Evolutionary conservation across 1,140 invertebrate species (phyloP).

Genomic region (Megalopta genalis): DNA sequence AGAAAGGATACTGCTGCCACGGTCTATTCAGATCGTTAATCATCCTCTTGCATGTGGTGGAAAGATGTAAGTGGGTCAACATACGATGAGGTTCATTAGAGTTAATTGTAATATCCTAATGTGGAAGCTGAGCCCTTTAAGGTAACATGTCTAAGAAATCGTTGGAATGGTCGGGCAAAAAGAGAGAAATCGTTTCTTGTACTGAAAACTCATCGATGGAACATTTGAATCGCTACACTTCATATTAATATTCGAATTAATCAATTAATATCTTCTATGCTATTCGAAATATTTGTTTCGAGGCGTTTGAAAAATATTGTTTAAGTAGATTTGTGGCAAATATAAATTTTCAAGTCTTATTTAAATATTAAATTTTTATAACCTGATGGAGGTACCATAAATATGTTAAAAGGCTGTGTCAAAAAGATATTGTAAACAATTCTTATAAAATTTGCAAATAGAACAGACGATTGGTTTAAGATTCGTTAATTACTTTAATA

Average conservation of each 20-base stretch:
- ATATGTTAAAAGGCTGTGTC: no score
- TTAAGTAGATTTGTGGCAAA: no score
- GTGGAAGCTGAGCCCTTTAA: conserved; percentile 25
- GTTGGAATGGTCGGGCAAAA: neutral
- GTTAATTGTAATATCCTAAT: conserved; percentile 51
- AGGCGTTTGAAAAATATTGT: neutral
- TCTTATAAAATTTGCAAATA: no score
- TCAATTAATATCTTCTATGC: neutral
- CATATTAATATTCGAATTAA: neutral
- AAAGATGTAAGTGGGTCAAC: conserved; percentile 41
- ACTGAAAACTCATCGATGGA: neutral
- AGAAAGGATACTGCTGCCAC: neutral
- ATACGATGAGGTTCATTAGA: conserved; percentile 41
- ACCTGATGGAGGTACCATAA: no score
- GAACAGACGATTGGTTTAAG: no score
- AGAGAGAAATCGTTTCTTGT: neutral
- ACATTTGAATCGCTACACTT: neutral
- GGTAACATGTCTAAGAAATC: conserved; percentile 5
- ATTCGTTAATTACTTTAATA: no score
- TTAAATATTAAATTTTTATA: no score
- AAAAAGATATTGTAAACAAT: no score
- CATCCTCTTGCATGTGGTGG: conserved; percentile 20
- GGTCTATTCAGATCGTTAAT: conserved; percentile 32
- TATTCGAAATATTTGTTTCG: neutral
- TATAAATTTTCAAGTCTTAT: neutral